Base-by-base conservation (phyloP, 2,113 vertebrate species). In the Sinocyclocheilus rhinocerous region DNA sequence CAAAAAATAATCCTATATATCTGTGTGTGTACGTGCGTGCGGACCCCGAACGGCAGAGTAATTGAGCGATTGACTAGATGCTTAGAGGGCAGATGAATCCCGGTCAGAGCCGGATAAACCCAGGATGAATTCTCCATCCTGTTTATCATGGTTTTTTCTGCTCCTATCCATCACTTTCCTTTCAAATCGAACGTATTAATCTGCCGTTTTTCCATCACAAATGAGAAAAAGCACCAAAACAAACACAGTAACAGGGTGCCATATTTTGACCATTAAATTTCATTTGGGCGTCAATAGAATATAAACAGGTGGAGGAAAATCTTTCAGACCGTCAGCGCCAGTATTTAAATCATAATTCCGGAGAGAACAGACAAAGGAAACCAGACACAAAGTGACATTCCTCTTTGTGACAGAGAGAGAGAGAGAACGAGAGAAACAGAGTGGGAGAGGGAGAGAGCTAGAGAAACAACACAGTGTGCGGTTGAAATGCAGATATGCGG, bases 361-460 rank as follows among this genome's bases (percentile, higher is more conserved):
- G 42, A 63, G 48, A 52, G 67, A 89, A 70, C 73, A 59, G 48
- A 77, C 39, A 45, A 76, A 57, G 26, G 59, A 59, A 55, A 70
- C 82, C 72, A 59, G 85, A 79, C 52, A 76, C 20, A 83, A 87
- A 85, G 81, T 88, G 87, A 87, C 83, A 87, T 83, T 81, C 50
- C 72, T 83, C 16, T 77, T 73, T 87, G 78, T 80, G 83, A 88
- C 86, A 52, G 12, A 86, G 45, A 20, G 42, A 57, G 42, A 57
- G 10, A 26, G 55, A 73, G 55, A 88, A 20, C 15, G 2, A 36
- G 33, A 65, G 63, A 69, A 2, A 70, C n/a, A 72, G 59, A 70
- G 18, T 63, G 59, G n/a, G 39, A 81, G 48, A 33, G 50, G 39
- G 59, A 81, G 33, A 42, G 36, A 55, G 79, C 26, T 70, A 3